Conservation (phyloP, 2,888 invertebrate species). For the Colletes collaris region DNA sequence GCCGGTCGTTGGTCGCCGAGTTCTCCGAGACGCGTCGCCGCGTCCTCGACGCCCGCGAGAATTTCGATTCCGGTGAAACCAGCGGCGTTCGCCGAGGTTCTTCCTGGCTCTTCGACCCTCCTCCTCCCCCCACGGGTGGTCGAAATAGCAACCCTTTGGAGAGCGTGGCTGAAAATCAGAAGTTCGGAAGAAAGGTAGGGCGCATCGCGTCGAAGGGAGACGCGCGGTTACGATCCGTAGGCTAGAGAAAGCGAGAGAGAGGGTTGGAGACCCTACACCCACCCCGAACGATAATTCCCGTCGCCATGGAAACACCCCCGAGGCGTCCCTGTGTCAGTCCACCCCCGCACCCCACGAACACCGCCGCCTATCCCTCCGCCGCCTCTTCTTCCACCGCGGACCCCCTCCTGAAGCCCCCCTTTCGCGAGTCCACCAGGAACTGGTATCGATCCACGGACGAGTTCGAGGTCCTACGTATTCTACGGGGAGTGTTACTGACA, state of each 20-base stretch:
- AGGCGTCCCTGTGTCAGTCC: conserved; percentile 77
- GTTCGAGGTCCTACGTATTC: conserved; percentile 76
- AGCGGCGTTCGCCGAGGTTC: too few relatives aligned
- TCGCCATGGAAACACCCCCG: conserved; percentile 80
- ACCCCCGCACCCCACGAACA: conserved; percentile 73
- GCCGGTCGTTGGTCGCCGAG: too few relatives aligned
- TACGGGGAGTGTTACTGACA: conserved; percentile 74
- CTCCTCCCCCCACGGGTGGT: neutral
- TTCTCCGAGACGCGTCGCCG: too few relatives aligned
- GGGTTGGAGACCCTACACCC: conserved; percentile 65
- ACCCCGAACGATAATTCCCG: conserved; percentile 75
- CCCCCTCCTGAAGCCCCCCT: conserved; percentile 67
- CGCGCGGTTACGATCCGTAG: too few relatives aligned
- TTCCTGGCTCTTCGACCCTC: neutral
- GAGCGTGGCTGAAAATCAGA: conserved; percentile 46
- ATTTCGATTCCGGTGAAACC: too few relatives aligned
- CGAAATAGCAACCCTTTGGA: conserved; percentile 33
- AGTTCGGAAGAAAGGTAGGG: conserved; percentile 46
- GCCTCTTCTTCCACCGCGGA: conserved; percentile 52
- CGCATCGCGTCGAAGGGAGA: conserved; percentile 1
- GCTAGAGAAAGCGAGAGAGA: conserved; percentile 33
- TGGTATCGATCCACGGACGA: conserved; percentile 76
- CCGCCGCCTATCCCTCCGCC: conserved; percentile 31
- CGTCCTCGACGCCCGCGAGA: neutral
- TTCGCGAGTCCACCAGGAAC: conserved; percentile 72